phyloP scores from a whole-genome alignment of 2,797 vertebrate species.

The Protonibea diacanthus region DNA sequence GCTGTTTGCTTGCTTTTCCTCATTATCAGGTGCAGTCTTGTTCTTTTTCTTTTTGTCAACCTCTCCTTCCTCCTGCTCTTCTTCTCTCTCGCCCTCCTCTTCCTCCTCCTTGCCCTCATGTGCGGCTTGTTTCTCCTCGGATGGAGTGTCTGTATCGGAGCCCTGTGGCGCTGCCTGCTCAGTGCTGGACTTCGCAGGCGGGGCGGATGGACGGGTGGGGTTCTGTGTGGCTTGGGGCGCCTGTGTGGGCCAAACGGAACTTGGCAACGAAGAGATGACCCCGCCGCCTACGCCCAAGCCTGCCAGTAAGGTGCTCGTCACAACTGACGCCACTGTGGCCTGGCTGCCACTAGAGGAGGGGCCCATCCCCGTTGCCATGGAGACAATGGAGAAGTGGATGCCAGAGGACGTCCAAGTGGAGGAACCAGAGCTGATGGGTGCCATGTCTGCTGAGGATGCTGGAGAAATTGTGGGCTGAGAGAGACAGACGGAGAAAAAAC shows the following conservation, averaged over 20 bases:
- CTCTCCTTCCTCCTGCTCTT: constrained; percentile 87
- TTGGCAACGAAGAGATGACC: constrained; percentile 95
- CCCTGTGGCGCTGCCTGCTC: constrained; percentile 83
- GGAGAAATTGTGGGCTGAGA: constrained; percentile 95
- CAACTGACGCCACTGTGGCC: constrained; percentile 95
- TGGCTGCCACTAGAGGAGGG: constrained; percentile 97
- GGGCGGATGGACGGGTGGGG: constrained; percentile 80
- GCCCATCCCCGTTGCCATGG: constrained; percentile 98
- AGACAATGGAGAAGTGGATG: constrained; percentile 98
- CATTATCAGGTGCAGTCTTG: constrained; percentile 75
- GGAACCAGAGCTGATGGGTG: constrained; percentile 98
- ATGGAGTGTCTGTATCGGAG: constrained; percentile 81
- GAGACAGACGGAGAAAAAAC: not conserved
- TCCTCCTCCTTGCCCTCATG: constrained; percentile 82
- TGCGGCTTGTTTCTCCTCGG: constrained; percentile 82
- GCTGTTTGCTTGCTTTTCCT: constrained; percentile 69
- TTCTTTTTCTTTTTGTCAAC: constrained; percentile 89
- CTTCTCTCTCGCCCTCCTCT: constrained; percentile 84
- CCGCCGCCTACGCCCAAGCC: constrained; percentile 95
- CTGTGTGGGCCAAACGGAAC: constrained; percentile 94
- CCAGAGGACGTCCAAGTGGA: constrained; percentile 99
- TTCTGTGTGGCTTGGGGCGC: constrained; percentile 78
- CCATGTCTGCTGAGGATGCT: constrained; percentile 98
- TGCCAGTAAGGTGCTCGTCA: constrained; percentile 97
- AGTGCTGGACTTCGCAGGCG: constrained; percentile 82